Evolutionary conservation across 2,888 invertebrate species (phyloP).

Genomic region (Pharmacophagus antenor): DNA sequence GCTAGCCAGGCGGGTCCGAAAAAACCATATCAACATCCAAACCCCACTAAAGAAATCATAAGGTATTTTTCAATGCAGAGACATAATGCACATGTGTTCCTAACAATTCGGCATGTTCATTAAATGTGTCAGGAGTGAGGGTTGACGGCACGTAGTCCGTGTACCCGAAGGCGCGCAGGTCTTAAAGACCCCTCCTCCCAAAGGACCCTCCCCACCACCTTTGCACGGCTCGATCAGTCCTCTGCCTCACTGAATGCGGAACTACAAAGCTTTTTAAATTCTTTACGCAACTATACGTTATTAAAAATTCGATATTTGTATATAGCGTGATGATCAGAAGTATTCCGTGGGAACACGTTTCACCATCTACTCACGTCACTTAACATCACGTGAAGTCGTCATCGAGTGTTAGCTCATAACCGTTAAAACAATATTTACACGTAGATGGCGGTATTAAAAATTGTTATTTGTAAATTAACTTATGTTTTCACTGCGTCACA

Average conservation of each 20-base stretch:
- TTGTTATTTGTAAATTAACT: too few relatives aligned
- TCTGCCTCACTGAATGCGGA: constrained; percentile 4
- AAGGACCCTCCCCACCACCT: neutral
- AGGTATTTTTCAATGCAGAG: constrained; percentile 21
- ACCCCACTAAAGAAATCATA: too few relatives aligned
- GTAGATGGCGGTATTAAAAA: too few relatives aligned
- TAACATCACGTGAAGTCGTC: too few relatives aligned
- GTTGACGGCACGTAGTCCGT: constrained; percentile 40
- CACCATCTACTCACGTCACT: too few relatives aligned
- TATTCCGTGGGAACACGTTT: too few relatives aligned
- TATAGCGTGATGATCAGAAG: neutral
- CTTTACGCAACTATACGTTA: neutral
- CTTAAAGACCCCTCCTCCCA: constrained; percentile 24
- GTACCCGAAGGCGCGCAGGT: constrained; percentile 41
- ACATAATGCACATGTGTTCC: constrained; percentile 34
- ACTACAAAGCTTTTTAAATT: neutral
- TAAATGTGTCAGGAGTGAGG: constrained; percentile 38
- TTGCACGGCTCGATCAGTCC: neutral
- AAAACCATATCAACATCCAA: too few relatives aligned
- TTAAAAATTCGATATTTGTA: neutral
- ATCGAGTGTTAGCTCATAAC: too few relatives aligned
- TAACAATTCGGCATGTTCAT: constrained; percentile 35
- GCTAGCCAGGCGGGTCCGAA: too few relatives aligned
- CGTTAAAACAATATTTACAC: too few relatives aligned
- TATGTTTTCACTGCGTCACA: too few relatives aligned